Base-by-base conservation (phyloP, 1,140 invertebrate genomes). In the Drosophila willistoni region DNA sequence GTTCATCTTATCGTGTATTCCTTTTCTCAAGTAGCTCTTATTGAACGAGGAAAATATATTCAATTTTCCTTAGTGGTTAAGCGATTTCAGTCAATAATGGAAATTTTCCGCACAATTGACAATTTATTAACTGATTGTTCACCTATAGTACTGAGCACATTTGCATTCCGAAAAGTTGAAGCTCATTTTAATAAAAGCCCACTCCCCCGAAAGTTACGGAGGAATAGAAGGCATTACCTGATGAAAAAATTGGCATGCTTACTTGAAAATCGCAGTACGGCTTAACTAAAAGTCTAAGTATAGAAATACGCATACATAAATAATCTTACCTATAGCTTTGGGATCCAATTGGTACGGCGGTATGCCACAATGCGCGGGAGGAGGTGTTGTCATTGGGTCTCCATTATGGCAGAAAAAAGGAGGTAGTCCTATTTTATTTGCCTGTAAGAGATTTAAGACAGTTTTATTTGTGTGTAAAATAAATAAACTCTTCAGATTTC, bases 281-380 rank as follows among this genome's bases (percentile, higher is more conserved):
- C 9, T 51, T 4, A 51, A 51, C 17, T 10, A 51, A 51, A 22
- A 22, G 17, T 12, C 44, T 22, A 19, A 22, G 1, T 54, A 54
- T 22, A 55, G 1, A 59, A 44, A 51, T 17, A 4, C 9, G 55
- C 33, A 47, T 12, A 54, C 19, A 69, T 63, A 29, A 39, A 39
- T 61, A 51, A 59, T 95, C 95, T 95, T 93, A 96, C 95, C 95
- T 92, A 95, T 94, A 64, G 93, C 94, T 90, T 96, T 96, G 51
- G 95, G 95, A 93, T 97, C 96, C 92, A 97, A 93, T 92, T 98
- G 96, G 93, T 98, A 98, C 51, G 98, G 97, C 67, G 97, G 97
- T 82, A 98, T 98, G 82, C 98, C 98, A 97, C 98, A 99, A 92
- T 99, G 98, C 76, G 98, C 98, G 12, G 98, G 98, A 19, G 98